Conservation (phyloP, 2,888 invertebrate genomes). For the Drosophila villosipedis region DNA sequence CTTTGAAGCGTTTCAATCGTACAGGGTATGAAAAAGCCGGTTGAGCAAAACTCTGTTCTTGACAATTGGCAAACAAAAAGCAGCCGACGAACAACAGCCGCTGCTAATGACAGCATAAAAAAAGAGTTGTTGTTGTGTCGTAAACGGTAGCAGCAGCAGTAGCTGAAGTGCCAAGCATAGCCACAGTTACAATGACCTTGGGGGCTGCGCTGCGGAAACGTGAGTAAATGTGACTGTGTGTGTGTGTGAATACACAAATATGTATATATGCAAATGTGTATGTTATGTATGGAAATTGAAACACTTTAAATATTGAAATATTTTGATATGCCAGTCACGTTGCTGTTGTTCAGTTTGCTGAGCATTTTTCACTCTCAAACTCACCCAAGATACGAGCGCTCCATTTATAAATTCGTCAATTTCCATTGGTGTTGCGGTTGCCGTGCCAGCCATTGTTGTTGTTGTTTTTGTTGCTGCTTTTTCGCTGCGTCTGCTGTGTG, state of each 20-base stretch:
- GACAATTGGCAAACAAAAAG: constrained; percentile 45
- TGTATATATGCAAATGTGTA: constrained; percentile 1
- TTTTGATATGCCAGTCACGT: constrained; percentile 66
- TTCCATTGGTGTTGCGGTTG: constrained; percentile 87
- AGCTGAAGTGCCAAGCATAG: constrained; percentile 14
- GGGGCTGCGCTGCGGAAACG: constrained; percentile 44
- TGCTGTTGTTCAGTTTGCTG: constrained; percentile 42
- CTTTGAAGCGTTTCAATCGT: background rate
- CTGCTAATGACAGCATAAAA: constrained; percentile 62
- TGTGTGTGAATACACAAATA: constrained; percentile 12
- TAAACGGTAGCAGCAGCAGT: constrained; percentile 46
- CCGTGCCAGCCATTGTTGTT: constrained; percentile 72
- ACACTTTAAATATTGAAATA: constrained; percentile 49
- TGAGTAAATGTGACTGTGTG: background rate
- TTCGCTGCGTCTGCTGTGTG: constrained; percentile 14
- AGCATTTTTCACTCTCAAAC: constrained; percentile 80
- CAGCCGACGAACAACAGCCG: constrained; percentile 17
- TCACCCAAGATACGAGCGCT: constrained; percentile 94
- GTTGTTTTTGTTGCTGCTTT: constrained; percentile 40
- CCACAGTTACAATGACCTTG: constrained; percentile 77
- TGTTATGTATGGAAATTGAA: constrained; percentile 56
- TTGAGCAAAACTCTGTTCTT: constrained; percentile 31
- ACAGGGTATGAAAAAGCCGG: constrained; percentile 50
- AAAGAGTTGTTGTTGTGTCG: constrained; percentile 37
- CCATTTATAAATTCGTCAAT: constrained; percentile 94